Conservation (phyloP, 1,140 invertebrate species). For the Pseudomyrmex concolor region DNA sequence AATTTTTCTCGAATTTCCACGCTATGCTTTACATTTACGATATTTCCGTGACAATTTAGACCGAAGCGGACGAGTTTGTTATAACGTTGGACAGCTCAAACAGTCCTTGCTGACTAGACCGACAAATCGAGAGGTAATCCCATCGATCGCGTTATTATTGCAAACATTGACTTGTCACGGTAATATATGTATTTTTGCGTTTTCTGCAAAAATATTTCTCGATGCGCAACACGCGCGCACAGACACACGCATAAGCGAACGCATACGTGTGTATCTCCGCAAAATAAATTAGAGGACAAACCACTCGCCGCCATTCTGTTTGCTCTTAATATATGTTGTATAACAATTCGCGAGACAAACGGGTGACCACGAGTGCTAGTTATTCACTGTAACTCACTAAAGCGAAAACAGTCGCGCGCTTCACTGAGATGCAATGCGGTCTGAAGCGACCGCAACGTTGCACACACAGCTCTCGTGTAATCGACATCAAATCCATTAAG, state of each 20-base stretch:
- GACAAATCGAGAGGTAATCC: background rate
- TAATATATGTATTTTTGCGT: background rate
- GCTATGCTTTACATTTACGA: constrained; percentile 23
- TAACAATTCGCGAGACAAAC: constrained; percentile 43
- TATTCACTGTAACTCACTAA: constrained; percentile 29
- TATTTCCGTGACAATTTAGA: constrained; percentile 29
- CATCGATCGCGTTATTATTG: background rate
- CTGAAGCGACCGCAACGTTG: constrained; percentile 32
- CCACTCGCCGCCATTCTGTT: background rate
- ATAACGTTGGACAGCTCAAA: background rate
- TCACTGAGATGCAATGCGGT: constrained; percentile 42
- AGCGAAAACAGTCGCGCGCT: constrained; percentile 36
- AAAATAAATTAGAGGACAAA: background rate
- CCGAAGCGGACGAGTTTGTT: background rate
- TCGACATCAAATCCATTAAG: constrained; percentile 30
- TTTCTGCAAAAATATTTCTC: background rate
- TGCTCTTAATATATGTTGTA: constrained; percentile 25
- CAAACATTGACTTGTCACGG: background rate
- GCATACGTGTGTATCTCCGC: too few relatives aligned
- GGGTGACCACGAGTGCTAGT: constrained; percentile 24
- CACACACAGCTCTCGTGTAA: constrained; percentile 26
- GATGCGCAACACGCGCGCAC: background rate
- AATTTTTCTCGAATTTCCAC: constrained; percentile 36
- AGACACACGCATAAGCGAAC: too few relatives aligned
- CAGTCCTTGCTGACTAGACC: background rate